Evolutionary conservation across 2,113 vertebrate genomes (phyloP).

Genomic region (Mus pahari): DNA sequence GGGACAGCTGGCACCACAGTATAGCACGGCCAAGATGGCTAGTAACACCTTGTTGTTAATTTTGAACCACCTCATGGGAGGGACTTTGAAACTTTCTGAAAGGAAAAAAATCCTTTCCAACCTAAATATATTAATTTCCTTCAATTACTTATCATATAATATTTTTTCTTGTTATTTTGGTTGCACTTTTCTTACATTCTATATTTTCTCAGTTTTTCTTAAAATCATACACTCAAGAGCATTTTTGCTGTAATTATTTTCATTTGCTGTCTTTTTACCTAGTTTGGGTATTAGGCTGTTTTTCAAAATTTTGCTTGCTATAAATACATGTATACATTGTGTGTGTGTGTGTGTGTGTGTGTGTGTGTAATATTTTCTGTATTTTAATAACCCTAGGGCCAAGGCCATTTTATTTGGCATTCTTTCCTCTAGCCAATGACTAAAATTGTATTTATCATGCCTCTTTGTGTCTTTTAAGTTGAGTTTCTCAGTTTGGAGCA

Average conservation of each 20-base stretch:
- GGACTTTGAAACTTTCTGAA: background rate
- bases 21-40: background rate
- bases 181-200: background rate
- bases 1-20: background rate
- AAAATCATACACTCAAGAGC: background rate
- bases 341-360: slow-evolving; percentile 32
- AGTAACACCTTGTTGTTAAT: background rate
- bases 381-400: background rate
- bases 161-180: background rate
- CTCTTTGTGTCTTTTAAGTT: slow-evolving; percentile 60
- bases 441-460: slow-evolving; percentile 54
- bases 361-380: background rate
- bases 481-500: slow-evolving; percentile 65
- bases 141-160: background rate
- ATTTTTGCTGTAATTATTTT: background rate
- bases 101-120: background rate
- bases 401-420: background rate
- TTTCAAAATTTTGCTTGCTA: slow-evolving; percentile 54
- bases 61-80: background rate
- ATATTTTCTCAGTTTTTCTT: slow-evolving; percentile 20
- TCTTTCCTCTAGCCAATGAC: slow-evolving; percentile 59
- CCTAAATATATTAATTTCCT: background rate
- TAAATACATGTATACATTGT: background rate
- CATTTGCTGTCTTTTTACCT: background rate
- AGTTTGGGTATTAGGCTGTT: slow-evolving; percentile 17